These are phyloP conservation scores for Melikaiella ostensackeni DNA, from an alignment of 2,888 invertebrate genomes.

Conservation along the genomic window DNA sequence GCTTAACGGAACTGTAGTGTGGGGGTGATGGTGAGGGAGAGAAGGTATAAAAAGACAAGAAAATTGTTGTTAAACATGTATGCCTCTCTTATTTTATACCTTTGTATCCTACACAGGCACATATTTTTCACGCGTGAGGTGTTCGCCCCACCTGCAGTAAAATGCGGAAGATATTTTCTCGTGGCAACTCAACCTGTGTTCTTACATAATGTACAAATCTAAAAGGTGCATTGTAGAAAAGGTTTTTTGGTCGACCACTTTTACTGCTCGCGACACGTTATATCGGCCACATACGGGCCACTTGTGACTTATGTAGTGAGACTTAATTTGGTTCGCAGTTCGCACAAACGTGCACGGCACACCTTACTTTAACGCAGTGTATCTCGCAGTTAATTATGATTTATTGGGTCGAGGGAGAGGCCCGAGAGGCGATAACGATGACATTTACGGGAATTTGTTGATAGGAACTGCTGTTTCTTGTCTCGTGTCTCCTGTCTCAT, in stretches of 20 bases:
- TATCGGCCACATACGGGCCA: conserved; percentile 10
- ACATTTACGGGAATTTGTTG: conserved; percentile 29
- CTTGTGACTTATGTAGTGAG: conserved; percentile 17
- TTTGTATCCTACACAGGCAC: too few species aligned
- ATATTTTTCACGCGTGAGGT: too few species aligned
- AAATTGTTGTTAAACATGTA: too few species aligned
- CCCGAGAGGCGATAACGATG: conserved; percentile 14
- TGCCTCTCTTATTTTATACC: too few species aligned
- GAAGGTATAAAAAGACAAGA: too few species aligned
- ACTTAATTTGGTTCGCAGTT: conserved; percentile 32
- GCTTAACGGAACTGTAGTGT: too few species aligned
- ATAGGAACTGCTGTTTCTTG: conserved; percentile 16
- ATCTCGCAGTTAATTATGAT: conserved; percentile 48
- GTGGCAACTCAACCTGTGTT: not conserved
- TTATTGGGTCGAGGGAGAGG: conserved; percentile 41
- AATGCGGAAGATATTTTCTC: not conserved
- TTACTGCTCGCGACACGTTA: conserved; percentile 35
- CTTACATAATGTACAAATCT: not conserved
- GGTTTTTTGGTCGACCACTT: conserved; percentile 48
- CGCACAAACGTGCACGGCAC: conserved; percentile 24
- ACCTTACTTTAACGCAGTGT: conserved; percentile 45
- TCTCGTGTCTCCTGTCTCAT: conserved; percentile 6
- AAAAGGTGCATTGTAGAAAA: not conserved
- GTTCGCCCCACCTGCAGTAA: too few species aligned
- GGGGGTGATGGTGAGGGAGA: too few species aligned